Base-by-base conservation (phyloP, 2,888 invertebrate genomes). In the Diarsia brunnea region DNA sequence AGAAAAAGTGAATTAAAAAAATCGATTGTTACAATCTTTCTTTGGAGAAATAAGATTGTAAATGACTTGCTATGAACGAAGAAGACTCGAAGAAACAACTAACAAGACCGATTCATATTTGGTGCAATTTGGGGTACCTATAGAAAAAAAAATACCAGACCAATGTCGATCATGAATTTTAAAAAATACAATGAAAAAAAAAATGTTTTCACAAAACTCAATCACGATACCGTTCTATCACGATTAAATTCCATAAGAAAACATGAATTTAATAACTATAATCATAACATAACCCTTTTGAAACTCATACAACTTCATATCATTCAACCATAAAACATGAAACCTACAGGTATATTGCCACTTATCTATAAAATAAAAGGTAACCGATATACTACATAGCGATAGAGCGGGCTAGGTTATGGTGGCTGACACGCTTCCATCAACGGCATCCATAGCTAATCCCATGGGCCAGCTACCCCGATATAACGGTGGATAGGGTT, bases 391-490 rank as follows among this genome's bases (percentile, higher is more conserved):
- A 55, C 24, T 38, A 83, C 49, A 75, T 75, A 60, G 66, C 63
- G 12, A 73, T 73, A 60, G 71, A 60, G 10, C 45, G 24, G 38
- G 67, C 1, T 65, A 49, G 43, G 66, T 71, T 86, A 79, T 79
- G 61, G 72, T 24, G 49, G 8, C 75, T 51, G 75, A 69, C 81
- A 80, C 70, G 80, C 65, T 79, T 71, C 53, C 53, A 58, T 43
- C 64, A 27, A 58, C 27, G 68, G 68, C 24, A 71, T 70, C 81
- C 60, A 61, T 77, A 27, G 58, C 63, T 60, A 84, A 21, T 84
- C 84, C 87, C 84, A 75, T 69, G 85, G 77, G 84, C 2, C 16
- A 47, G 27, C 61, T 68, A 71, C 58, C 14, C 27, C 51, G 31
- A 58, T 68, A 49, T 69, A 53, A 24, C 24, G 4, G 53, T 10